phyloP scores from a whole-genome alignment of 35 echinoderm and acorn worm genomes.

The Lytechinus pictus region DNA sequence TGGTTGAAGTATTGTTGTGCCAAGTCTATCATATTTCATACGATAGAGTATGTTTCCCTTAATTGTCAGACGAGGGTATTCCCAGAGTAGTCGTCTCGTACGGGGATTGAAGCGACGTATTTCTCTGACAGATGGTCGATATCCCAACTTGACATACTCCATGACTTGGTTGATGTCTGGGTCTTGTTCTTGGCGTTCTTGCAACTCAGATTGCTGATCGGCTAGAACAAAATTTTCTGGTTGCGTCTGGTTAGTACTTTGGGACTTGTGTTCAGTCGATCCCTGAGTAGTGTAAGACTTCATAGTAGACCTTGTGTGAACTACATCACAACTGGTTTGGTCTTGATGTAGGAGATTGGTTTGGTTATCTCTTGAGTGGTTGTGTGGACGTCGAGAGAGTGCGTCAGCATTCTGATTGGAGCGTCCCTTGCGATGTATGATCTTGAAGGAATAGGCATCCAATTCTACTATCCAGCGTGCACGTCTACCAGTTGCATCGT shows the following conservation, averaged over 20 bases:
- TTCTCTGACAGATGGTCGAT: not conserved
- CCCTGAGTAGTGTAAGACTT: not conserved
- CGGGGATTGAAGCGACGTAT: not conserved
- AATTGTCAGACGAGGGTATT: not conserved
- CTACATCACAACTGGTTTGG: not conserved
- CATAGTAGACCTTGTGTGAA: not conserved
- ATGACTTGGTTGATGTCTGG: not conserved
- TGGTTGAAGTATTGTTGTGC: not conserved
- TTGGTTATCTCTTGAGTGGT: not conserved
- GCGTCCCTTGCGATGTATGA: conserved; percentile 56
- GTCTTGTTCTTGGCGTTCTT: not conserved
- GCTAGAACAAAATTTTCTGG: not conserved
- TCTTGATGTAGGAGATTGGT: not conserved
- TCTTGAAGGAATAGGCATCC: conserved; percentile 30
- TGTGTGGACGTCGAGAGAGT: conserved; percentile 30
- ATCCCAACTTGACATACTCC: not conserved
- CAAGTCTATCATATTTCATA: not conserved
- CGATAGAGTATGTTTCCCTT: not conserved
- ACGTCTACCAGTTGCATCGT: conserved; percentile 44
- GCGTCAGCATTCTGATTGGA: conserved; percentile 33
- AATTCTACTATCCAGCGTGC: conserved; percentile 64
- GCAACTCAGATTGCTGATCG: not conserved
- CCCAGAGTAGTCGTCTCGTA: not conserved
- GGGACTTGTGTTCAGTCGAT: not conserved
- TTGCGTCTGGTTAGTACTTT: not conserved